Evolutionary conservation across 2,113 vertebrate genomes (phyloP).

Genomic region (Grantiella picta): DNA sequence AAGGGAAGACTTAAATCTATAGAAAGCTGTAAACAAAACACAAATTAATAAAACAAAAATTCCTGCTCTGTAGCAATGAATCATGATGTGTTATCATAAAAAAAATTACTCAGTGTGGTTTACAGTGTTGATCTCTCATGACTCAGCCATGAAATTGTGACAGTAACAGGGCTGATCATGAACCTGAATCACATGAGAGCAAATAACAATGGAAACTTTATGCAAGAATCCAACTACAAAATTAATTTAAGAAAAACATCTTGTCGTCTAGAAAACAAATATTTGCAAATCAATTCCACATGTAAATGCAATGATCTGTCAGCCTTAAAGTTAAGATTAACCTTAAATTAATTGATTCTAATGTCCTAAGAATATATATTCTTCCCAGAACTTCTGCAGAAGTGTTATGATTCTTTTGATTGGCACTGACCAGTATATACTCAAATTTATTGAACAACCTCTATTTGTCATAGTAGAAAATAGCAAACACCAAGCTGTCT

Average conservation of each 20-base stretch:
- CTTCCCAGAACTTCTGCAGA: not conserved
- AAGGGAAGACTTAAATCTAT: not conserved
- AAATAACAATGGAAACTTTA: not conserved
- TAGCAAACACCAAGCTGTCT: not conserved
- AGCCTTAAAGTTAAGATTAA: not conserved
- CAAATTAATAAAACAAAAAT: not conserved
- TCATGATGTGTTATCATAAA: not conserved
- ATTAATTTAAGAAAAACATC: not conserved
- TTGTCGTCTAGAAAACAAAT: not conserved
- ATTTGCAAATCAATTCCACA: not conserved
- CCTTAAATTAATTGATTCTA: not conserved
- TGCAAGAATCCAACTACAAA: not conserved
- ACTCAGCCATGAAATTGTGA: slow-evolving; percentile 18
- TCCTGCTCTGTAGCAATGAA: not conserved
- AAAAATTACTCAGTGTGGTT: not conserved
- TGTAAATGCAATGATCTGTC: not conserved
- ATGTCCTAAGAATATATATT: not conserved
- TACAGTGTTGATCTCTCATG: not conserved
- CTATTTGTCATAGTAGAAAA: not conserved
- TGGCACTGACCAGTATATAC: not conserved
- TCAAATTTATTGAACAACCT: not conserved
- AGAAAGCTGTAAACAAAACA: not conserved
- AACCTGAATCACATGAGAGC: not conserved
- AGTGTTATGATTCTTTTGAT: not conserved
- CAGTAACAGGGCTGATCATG: not conserved